Conservation (phyloP, 1,140 invertebrate genomes). For the Trichonephila clavipes region DNA sequence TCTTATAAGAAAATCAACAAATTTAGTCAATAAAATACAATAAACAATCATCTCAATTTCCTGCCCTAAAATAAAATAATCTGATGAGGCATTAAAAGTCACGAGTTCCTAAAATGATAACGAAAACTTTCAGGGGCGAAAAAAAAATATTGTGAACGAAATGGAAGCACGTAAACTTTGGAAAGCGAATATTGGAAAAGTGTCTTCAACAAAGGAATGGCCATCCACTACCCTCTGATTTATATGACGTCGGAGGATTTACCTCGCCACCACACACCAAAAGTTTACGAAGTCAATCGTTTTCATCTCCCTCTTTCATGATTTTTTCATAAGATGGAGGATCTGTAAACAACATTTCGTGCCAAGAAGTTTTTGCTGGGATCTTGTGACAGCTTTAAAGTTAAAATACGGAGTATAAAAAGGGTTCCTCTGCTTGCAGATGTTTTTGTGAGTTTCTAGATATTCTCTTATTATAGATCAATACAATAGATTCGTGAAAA, state of each 20-base stretch:
- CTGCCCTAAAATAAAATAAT: no score
- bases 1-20: no score
- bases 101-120: no score
- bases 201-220: background rate
- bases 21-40: no score
- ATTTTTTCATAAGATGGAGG: background rate
- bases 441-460: no score
- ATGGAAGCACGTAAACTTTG: background rate
- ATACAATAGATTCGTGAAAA: no score
- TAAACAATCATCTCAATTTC: no score
- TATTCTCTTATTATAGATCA: no score
- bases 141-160: background rate
- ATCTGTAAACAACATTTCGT: background rate
- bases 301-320: background rate
- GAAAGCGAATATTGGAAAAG: slow-evolving; percentile 1
- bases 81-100: no score
- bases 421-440: no score
- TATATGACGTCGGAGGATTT: background rate
- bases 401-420: no score
- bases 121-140: background rate
- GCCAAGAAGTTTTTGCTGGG: background rate
- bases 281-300: background rate
- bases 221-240: background rate
- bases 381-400: no score
- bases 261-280: background rate